Percentiles rank a stretch among this genome's conserved stretches.
Evolutionary conservation across 2,888 invertebrate genomes (phyloP).

Genomic region (Hylaea fasciaria): DNA sequence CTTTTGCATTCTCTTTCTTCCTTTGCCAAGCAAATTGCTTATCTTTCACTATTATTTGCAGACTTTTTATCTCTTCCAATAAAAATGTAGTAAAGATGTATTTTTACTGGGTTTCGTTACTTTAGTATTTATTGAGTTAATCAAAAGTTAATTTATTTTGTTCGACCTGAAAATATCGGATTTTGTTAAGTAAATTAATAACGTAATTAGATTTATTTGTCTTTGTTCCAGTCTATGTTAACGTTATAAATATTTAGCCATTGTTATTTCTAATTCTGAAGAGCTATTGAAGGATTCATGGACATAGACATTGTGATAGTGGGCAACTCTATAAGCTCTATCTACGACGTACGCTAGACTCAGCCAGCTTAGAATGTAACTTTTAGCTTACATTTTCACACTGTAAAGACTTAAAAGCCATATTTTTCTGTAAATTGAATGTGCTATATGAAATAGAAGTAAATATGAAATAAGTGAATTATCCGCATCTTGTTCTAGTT

Average conservation of each 20-base stretch:
- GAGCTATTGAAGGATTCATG: too few species aligned
- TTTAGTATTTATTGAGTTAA: neutral
- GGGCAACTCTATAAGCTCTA: too few species aligned
- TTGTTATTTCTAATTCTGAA: too few species aligned
- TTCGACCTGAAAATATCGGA: neutral
- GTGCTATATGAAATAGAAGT: too few species aligned
- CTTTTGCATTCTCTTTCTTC: conserved; percentile 71
- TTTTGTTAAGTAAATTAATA: neutral
- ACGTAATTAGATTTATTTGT: neutral
- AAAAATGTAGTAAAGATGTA: conserved; percentile 1
- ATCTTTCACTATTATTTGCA: conserved; percentile 56
- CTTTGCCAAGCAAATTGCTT: conserved; percentile 66
- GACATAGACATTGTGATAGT: too few species aligned
- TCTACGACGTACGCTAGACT: too few species aligned
- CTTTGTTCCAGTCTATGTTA: too few species aligned
- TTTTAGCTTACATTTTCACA: too few species aligned
- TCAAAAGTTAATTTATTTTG: neutral
- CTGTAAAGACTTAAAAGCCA: too few species aligned
- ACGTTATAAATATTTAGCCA: too few species aligned
- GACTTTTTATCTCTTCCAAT: conserved; percentile 24
- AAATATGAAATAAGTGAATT: conserved; percentile 25
- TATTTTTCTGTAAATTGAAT: too few species aligned
- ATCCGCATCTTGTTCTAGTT: conserved; percentile 43
- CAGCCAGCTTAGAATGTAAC: too few species aligned
- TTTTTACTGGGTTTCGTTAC: neutral